Base-by-base conservation (phyloP, 2,888 invertebrate species). In the Andrena dorsata region DNA sequence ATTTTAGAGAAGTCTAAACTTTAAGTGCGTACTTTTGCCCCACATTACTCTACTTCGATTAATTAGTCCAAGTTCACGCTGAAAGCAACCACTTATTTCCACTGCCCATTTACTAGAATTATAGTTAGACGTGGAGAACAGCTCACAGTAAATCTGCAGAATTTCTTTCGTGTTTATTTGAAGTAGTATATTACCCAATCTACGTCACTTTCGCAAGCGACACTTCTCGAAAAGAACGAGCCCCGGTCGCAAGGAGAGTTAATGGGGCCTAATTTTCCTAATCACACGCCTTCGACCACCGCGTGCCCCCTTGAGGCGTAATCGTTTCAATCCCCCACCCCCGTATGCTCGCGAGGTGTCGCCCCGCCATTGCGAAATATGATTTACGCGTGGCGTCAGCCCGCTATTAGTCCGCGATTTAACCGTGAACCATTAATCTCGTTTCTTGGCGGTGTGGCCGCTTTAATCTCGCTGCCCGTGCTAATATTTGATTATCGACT, bases 401-500 rank as follows among this genome's bases (percentile, higher is more conserved):
- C 71, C 74, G 61, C 76, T 66, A 80, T 80, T 80, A 80, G 76
- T 68, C 76, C 71, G 60, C 76, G 76, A 69, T 72, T 76, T 71
- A 80, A 71, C 65, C 53, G 80, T 63, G 56, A 70, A 58, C 77
- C 76, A 63, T 71, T 80, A 80, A 80, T 80, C 80, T 76, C 66
- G 71, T 71, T 64, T 60, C 71, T 65, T 32, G 56, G 47, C 70
- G 79, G 73, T 61, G 77, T 66, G 61, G 51, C 77, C 61, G 77
- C 60, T 73, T 77, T 77, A 77, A 73, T 77, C 72, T 77, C 66
- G 30, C 73, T 23, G 35, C 13, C 47, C 65, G 73, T 41, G 71
- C 77, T 68, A 79, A 79, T 79, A 79, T 79, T 79, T 74, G 78
- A 74, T 79, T 79, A 79, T 79, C 69, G 68, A 47, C 56, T 16